Base-by-base conservation (phyloP, 30 jellyfish, hydroid and myxozoan species). In the Hydractinia echinata region DNA sequence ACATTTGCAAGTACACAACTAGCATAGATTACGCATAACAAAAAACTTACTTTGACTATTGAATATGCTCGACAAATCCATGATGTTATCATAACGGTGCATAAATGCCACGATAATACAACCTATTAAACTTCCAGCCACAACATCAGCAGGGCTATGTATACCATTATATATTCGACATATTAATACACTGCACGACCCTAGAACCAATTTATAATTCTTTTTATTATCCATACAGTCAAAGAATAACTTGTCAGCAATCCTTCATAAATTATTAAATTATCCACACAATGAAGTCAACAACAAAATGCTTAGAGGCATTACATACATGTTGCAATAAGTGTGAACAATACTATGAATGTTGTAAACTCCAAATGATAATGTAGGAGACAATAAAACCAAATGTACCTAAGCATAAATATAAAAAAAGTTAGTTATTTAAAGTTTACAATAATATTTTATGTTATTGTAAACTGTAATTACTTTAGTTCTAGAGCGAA, bases 81-180 rank as follows among this genome's bases (percentile, higher is more conserved):
- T 74, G 48, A 69, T 58, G 67, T 92, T 92, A 51, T 87, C 98
- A 72, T 73, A 86, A 7, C 87, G 88, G 48, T 81, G 69, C 98
- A 95, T 87, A n/a, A 90, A 85, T 8, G 94, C 72, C 10, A 92
- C 66, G 5, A 82, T 78, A 13, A 92, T 20, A 79, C 95, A 82
- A 6, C 98, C 98, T 52, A 92, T 71, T 4, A 92, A 83, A 79
- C 98, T 92, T 14, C 98, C 98, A 48, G 94, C 84, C n/a, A 92
- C 96, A 30, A 92, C 98, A 83, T 92, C 98, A 68, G 98, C 98
- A 9, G 98, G 98, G 81, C 98, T 92, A 77, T 92, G 98, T 2
- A 92, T 96, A 11, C 98, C 98, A 66, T 87, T 90, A 89, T 92
- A 92, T 5, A 92, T 83, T 66, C 98, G 92, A 76, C 98, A 87